Percentiles rank a stretch among this genome's conserved stretches.
Evolutionary conservation across 2,888 invertebrate genomes (phyloP).

Genomic region (Drosophila buzzatii): DNA sequence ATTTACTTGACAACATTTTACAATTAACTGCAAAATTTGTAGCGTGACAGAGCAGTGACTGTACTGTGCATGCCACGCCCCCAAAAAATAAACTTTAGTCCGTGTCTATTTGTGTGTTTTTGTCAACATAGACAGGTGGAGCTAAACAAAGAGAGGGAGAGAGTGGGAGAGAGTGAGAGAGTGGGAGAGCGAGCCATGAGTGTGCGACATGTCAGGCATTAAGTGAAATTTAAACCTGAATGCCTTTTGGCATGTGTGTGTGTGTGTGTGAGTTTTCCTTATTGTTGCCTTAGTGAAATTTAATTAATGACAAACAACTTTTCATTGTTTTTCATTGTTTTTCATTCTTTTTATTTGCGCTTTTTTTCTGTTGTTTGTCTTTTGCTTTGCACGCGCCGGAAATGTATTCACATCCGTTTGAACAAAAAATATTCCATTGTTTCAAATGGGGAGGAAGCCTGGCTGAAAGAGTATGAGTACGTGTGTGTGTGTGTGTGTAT

Average conservation of each 20-base stretch:
- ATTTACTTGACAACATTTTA: slow-evolving; percentile 1
- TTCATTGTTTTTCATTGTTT: slow-evolving; percentile 59
- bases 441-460: background rate
- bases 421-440: slow-evolving; percentile 65
- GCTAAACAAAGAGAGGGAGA: background rate
- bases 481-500: background rate
- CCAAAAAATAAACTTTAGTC: slow-evolving; percentile 2
- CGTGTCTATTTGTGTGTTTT: slow-evolving; percentile 1
- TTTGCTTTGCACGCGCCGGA: slow-evolving; percentile 64
- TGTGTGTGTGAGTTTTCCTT: slow-evolving; percentile 11
- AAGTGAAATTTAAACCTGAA: slow-evolving; percentile 57
- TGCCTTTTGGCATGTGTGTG: slow-evolving; percentile 19
- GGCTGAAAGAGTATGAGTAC: background rate
- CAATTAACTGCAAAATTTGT: slow-evolving; percentile 26
- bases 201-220: slow-evolving; percentile 31
- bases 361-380: slow-evolving; percentile 24
- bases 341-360: slow-evolving; percentile 5
- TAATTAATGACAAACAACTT: slow-evolving; percentile 77
- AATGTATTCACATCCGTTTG: slow-evolving; percentile 68
- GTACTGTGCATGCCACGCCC: slow-evolving; percentile 1
- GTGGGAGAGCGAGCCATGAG: background rate
- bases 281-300: slow-evolving; percentile 58
- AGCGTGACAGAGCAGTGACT: slow-evolving; percentile 1
- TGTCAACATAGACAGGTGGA: background rate
- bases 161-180: background rate